A percentile compares a stretch with the other conserved stretches of the same genome.
These are phyloP conservation scores for Eristalis tenax DNA, from an alignment of 2,888 invertebrate species.

Conservation along the genomic window DNA sequence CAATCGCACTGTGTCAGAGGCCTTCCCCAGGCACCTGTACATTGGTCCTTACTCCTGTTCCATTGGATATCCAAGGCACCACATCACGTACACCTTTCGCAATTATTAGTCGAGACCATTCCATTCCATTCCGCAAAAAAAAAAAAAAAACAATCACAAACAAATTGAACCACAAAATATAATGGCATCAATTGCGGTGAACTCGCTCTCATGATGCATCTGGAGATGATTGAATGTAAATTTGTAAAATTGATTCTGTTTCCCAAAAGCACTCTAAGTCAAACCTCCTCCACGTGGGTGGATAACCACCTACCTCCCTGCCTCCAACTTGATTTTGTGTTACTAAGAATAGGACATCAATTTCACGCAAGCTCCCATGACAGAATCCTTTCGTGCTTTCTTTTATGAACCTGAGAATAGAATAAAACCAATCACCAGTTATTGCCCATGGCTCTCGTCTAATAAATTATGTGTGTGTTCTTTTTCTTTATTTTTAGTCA, in stretches of 20 bases:
- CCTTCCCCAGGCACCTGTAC: too few species aligned
- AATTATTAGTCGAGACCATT: too few species aligned
- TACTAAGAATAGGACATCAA: background rate
- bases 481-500: conserved; percentile 74
- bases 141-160: too few species aligned
- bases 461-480: background rate
- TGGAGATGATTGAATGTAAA: background rate
- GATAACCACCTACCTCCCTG: background rate
- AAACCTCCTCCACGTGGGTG: background rate
- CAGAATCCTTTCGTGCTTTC: background rate
- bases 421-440: background rate
- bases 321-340: background rate
- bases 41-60: too few species aligned
- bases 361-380: background rate
- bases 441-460: background rate
- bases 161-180: too few species aligned
- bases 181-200: too few species aligned
- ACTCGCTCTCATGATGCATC: too few species aligned
- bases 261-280: background rate
- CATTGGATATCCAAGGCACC: too few species aligned
- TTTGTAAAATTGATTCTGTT: background rate
- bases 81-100: too few species aligned
- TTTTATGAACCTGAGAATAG: background rate
- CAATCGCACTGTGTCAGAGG: too few species aligned
- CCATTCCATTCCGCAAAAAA: too few species aligned